Evolutionary conservation across 92 coral and sea anemone species (phyloP), one percentile per base, ranked within the genome.

Genomic region (Heteractis magnifica): DNA sequence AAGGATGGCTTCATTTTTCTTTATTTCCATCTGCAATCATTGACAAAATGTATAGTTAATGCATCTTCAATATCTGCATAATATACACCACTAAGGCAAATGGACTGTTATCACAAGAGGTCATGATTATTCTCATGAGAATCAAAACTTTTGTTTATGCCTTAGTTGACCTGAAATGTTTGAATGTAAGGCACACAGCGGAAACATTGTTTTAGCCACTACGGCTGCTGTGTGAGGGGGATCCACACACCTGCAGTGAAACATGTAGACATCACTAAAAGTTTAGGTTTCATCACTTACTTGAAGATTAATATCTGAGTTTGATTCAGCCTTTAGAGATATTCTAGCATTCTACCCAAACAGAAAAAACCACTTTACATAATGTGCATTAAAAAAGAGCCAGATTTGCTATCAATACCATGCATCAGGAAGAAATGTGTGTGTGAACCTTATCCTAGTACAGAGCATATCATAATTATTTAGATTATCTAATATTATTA

Each of bases 1-100:
- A 19, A 91, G 89, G 18, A 93, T 90, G 6, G 94, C 95, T 80
- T 90, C 94, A 60, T 85, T 79, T 44, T 82, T 84, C 83, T 85
- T 94, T 18, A 90, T 86, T 77, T 90, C 90, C 10, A 77, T 60
- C 94, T 88, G 56, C 26, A 6, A 51, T 52, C n/a, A 49, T 71
- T 68, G 53, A 71, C 23, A 81, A 23, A 5, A 4, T 6, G 15
- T 1, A 23, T 23, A 62, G 70, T 62, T 1, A 4, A 15, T 60
- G 0, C 2, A 16, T 23, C 5, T 62, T 0, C 44, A 34, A 2
- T 34, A 34, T 34, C 1, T 34, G 3, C 0, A 34, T 1, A 0
- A 34, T 34, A 0, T 34, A 34, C 44, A 34, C 44, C 44, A 34
- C 44, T 34, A 34, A 34, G 44, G 44, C 44, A 34, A 34, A 34